phyloP scores from a whole-genome alignment of 2,113 vertebrate species.

The Electrona antarctica region DNA sequence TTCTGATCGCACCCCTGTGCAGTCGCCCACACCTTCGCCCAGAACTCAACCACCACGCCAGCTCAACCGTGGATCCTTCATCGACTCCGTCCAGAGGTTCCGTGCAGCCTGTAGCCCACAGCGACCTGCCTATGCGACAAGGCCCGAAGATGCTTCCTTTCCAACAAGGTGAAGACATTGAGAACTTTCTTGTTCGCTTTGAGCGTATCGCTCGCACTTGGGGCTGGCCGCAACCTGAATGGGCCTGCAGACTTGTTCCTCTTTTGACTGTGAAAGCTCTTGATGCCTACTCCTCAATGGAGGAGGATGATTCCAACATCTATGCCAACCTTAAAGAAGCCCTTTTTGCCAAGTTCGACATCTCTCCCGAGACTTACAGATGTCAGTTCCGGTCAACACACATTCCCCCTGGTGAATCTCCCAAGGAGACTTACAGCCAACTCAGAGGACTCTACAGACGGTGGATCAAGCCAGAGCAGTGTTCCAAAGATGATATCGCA shows the following conservation, averaged over 20 bases:
- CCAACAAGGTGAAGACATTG: constrained; percentile 11
- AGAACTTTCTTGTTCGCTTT: constrained; percentile 15
- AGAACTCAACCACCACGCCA: no score
- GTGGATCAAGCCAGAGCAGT: no score
- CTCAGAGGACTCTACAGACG: no score
- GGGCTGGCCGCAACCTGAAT: no score
- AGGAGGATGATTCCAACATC: no score
- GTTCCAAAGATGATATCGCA: neutral
- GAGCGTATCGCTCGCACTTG: constrained; percentile 8
- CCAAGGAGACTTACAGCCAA: neutral
- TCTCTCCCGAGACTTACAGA: constrained; percentile 8
- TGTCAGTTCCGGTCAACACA: constrained; percentile 1
- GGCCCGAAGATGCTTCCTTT: neutral
- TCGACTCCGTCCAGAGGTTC: neutral
- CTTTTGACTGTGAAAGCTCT: neutral
- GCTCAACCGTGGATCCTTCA: neutral
- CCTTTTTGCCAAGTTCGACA: no score
- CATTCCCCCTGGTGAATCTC: constrained; percentile 9
- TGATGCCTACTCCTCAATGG: no score
- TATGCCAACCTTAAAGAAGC: no score
- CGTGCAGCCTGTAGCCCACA: neutral
- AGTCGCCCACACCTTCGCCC: neutral
- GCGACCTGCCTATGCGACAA: neutral
- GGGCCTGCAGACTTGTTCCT: no score
- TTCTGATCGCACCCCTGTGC: neutral